A percentile compares a stretch with the other conserved stretches of the same genome.
phyloP scores from a whole-genome alignment of 1,140 invertebrate species.

The Centruroides sculpturatus region DNA sequence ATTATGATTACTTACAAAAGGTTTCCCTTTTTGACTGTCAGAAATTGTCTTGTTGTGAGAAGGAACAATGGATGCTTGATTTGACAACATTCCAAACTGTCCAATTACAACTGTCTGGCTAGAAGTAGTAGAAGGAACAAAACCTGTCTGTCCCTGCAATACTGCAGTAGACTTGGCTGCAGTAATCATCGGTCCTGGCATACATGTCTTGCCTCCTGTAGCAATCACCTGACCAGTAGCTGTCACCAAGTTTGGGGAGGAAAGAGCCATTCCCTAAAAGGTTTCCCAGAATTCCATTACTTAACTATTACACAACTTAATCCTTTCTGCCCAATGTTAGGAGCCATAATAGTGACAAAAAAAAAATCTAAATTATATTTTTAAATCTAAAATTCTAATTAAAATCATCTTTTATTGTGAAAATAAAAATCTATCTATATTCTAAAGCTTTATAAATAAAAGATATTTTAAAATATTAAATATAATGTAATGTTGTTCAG shows the following conservation, averaged over 20 bases:
- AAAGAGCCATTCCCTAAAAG: too few species aligned
- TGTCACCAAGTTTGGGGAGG: conserved; percentile 2
- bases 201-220: conserved; percentile 6
- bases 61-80: conserved; percentile 46
- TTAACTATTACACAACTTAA: too few species aligned
- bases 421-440: too few species aligned
- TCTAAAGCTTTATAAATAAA: too few species aligned
- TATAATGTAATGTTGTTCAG: too few species aligned
- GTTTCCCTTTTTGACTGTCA: conserved; percentile 24
- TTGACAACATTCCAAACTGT: conserved; percentile 54
- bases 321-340: too few species aligned
- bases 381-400: too few species aligned
- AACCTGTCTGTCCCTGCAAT: conserved; percentile 30
- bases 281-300: too few species aligned
- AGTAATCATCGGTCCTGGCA: conserved; percentile 17
- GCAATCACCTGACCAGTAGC: conserved; percentile 8
- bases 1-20: conserved; percentile 24
- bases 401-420: too few species aligned
- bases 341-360: too few species aligned
- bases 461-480: too few species aligned
- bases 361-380: too few species aligned
- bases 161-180: conserved; percentile 13
- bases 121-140: conserved; percentile 55
- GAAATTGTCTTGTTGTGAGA: conserved; percentile 29
- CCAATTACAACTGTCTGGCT: conserved; percentile 66